phyloP scores from a whole-genome alignment of 1,140 invertebrate species.

The Cydia fagiglandana region DNA sequence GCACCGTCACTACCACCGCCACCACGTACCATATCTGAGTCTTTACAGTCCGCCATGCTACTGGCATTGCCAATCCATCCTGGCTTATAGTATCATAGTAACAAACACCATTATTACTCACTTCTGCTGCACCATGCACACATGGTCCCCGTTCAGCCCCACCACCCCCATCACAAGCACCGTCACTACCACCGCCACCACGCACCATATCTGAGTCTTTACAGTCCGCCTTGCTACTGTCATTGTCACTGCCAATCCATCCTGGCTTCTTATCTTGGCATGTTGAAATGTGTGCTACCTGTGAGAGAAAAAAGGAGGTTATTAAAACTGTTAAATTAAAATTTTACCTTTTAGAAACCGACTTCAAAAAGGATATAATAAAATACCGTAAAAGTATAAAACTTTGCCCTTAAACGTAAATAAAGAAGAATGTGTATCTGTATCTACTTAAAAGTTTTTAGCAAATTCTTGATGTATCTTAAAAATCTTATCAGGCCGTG shows the following conservation, averaged over 20 bases:
- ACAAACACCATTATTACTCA: slow-evolving; percentile 41
- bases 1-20: slow-evolving; percentile 37
- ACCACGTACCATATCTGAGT: slow-evolving; percentile 51
- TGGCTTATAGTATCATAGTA: not conserved
- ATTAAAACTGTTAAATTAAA: no score
- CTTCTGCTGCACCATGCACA: slow-evolving; percentile 76
- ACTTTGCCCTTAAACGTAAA: no score
- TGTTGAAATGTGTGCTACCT: not conserved
- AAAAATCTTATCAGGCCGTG: no score
- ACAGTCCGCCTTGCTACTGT: slow-evolving; percentile 44
- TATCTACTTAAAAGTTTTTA: no score
- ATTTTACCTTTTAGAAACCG: no score
- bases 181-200: slow-evolving; percentile 40
- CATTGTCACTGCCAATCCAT: slow-evolving; percentile 42
- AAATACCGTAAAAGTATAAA: no score
- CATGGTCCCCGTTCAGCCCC: slow-evolving; percentile 66
- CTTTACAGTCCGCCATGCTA: slow-evolving; percentile 41
- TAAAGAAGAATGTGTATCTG: no score
- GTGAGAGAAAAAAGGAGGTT: not conserved
- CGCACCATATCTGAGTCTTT: slow-evolving; percentile 50
- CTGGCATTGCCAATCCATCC: not conserved
- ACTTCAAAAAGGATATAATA: no score
- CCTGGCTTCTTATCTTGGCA: not conserved
- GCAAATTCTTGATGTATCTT: no score
- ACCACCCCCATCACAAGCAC: slow-evolving; percentile 48